A percentile compares a stretch with the other conserved stretches of the same genome.
phyloP scores from a whole-genome alignment of 2,113 vertebrate genomes.

The Tauraco erythrolophus region DNA sequence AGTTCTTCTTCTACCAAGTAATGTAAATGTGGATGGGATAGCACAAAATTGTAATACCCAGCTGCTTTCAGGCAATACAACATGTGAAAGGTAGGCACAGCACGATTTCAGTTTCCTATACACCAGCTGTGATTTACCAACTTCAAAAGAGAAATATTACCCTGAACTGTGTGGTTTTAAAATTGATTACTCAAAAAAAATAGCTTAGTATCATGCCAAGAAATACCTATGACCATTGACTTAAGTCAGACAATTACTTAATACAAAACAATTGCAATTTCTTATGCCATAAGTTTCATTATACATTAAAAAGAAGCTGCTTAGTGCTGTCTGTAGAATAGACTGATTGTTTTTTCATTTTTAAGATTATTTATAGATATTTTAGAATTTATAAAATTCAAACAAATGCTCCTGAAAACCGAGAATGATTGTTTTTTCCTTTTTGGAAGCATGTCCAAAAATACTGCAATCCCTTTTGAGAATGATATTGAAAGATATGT shows the following conservation, averaged over 20 bases:
- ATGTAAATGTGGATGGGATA: neutral
- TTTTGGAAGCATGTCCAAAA: neutral
- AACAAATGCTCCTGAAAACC: neutral
- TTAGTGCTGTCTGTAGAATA: neutral
- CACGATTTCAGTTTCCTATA: neutral
- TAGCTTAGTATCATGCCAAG: neutral
- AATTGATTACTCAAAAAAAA: neutral
- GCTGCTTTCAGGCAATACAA: neutral
- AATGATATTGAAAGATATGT: neutral
- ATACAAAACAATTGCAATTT: neutral
- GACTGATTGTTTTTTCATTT: neutral
- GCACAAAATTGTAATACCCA: neutral
- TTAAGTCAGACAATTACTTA: neutral
- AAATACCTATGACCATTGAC: rapidly evolving
- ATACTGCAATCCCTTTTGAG: neutral
- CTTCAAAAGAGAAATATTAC: neutral
- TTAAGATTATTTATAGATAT: neutral
- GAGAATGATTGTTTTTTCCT: neutral
- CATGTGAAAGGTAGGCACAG: neutral
- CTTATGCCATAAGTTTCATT: neutral
- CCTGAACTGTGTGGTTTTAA: neutral
- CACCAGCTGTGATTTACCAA: neutral
- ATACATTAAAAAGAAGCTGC: neutral
- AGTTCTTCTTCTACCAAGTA: neutral
- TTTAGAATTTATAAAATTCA: neutral